These are phyloP conservation scores for Cabera pusaria DNA, from an alignment of 2,888 invertebrate genomes.

Conservation along the genomic window DNA sequence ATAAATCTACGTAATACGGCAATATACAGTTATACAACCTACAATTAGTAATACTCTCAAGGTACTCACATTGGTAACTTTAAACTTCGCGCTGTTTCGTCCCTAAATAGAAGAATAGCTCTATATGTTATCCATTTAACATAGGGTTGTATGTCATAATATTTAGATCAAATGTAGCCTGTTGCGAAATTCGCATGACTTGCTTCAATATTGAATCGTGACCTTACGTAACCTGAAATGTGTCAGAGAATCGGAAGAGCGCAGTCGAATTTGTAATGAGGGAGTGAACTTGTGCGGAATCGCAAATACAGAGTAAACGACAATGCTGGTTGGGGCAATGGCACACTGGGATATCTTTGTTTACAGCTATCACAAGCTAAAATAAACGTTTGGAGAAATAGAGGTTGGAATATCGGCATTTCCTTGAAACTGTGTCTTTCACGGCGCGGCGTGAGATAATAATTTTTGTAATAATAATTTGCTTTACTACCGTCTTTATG, in stretches of 20 bases:
- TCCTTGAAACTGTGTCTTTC: too few species aligned
- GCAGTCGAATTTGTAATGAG: slow-evolving; percentile 19
- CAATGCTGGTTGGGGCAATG: neutral
- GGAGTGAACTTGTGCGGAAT: slow-evolving; percentile 17
- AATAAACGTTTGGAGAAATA: slow-evolving; percentile 10
- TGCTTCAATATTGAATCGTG: slow-evolving; percentile 7
- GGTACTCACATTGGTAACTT: too few species aligned
- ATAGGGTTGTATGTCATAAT: slow-evolving; percentile 1
- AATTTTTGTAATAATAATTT: too few species aligned
- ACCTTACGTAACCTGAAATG: slow-evolving; percentile 5
- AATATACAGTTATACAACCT: too few species aligned
- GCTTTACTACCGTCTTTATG: too few species aligned
- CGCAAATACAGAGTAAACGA: slow-evolving; percentile 13
- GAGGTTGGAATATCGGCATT: too few species aligned
- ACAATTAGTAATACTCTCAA: too few species aligned
- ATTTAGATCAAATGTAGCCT: slow-evolving; percentile 1
- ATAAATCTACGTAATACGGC: too few species aligned
- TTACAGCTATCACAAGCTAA: slow-evolving; percentile 9
- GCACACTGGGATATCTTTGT: slow-evolving; percentile 7
- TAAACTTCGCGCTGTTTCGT: too few species aligned
- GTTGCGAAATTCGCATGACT: slow-evolving; percentile 14
- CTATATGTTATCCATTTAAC: slow-evolving; percentile 2
- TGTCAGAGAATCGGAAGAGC: slow-evolving; percentile 3
- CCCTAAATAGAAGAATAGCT: too few species aligned
- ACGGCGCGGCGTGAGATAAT: too few species aligned